Conservation (phyloP, 2,888 invertebrate species). For the Taphrorychus bicolor region DNA sequence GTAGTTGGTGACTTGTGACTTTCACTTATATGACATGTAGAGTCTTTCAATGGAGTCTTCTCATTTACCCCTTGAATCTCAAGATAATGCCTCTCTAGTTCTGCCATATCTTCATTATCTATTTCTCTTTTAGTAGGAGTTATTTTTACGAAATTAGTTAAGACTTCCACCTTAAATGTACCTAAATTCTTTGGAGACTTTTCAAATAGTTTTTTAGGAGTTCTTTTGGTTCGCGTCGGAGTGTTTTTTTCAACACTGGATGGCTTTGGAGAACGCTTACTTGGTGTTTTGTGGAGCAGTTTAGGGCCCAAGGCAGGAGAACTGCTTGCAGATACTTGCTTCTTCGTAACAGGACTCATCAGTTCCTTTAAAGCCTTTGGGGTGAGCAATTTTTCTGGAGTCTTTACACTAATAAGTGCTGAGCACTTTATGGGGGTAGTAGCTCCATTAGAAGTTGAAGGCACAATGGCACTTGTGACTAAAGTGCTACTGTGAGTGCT, state of each 20-base stretch:
- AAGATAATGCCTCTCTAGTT: conserved; percentile 43
- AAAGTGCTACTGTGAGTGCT: neutral
- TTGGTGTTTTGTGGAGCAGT: neutral
- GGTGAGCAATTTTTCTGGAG: conserved; percentile 42
- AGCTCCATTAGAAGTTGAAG: conserved; percentile 30
- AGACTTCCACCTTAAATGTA: conserved; percentile 53
- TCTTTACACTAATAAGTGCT: conserved; percentile 39
- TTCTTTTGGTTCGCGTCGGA: conserved; percentile 22
- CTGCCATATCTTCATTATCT: neutral
- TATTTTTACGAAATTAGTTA: conserved; percentile 54
- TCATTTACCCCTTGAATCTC: conserved; percentile 51
- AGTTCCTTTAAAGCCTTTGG: conserved; percentile 31
- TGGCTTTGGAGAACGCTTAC: neutral
- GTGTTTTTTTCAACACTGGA: neutral
- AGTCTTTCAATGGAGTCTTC: conserved; percentile 51
- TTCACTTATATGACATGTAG: neutral
- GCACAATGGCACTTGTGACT: neutral
- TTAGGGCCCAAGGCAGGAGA: neutral
- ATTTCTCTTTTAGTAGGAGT: conserved; percentile 51
- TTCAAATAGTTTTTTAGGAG: conserved; percentile 52
- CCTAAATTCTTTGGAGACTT: conserved; percentile 51
- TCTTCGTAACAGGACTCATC: neutral
- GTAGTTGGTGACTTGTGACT: conserved; percentile 34
- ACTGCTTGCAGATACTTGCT: neutral
- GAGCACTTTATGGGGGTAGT: conserved; percentile 20